Conservation (phyloP, 2,888 invertebrate genomes). For the Venustoraphidia nigricollis region DNA sequence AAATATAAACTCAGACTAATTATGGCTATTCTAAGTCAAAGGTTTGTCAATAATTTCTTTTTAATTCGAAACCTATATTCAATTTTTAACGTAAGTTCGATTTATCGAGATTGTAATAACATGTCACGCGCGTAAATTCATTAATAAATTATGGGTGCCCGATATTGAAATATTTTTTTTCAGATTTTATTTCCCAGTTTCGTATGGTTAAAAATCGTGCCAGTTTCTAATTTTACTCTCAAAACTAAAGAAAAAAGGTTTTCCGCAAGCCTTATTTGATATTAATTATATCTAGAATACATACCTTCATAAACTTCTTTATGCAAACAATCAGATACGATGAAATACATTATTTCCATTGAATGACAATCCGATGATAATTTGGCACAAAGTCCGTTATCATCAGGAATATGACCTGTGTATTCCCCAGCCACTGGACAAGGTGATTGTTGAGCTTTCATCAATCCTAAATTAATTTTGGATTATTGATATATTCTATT, state of each 20-base stretch:
- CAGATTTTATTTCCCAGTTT: too few species aligned
- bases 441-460: conserved; percentile 29
- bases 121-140: too few species aligned
- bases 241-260: not conserved
- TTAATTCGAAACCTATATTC: too few species aligned
- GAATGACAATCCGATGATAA: conserved; percentile 47
- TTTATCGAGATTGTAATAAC: too few species aligned
- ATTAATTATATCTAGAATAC: conserved; percentile 3
- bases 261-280: not conserved
- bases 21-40: too few species aligned
- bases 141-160: too few species aligned
- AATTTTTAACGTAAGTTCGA: too few species aligned
- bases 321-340: conserved; percentile 42
- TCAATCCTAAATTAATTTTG: conserved; percentile 21
- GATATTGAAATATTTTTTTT: too few species aligned
- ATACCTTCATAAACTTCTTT: conserved; percentile 42
- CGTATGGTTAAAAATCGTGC: too few species aligned
- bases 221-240: too few species aligned
- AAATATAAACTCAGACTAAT: too few species aligned
- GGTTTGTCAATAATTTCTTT: too few species aligned
- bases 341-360: conserved; percentile 49
- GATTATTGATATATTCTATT: not conserved
- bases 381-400: conserved; percentile 41
- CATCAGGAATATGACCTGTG: conserved; percentile 44
- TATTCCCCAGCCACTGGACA: conserved; percentile 52